Conservation (phyloP, 2,888 invertebrate species). For the Eremobia ochroleuca region DNA sequence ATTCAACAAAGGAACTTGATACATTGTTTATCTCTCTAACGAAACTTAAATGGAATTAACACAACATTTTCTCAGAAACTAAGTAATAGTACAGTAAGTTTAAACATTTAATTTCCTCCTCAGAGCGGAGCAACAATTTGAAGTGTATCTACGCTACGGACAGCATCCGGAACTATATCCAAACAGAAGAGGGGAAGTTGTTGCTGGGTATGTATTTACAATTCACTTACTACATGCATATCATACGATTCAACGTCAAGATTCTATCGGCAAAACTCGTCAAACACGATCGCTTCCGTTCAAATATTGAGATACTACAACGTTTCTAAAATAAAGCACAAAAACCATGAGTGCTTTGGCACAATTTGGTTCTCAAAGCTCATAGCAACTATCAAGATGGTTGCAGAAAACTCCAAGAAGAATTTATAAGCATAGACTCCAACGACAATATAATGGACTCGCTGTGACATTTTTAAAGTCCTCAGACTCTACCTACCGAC, state of each 20-base stretch:
- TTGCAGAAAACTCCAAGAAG: background rate
- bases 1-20: background rate
- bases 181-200: conserved; percentile 96
- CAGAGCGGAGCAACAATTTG: conserved; percentile 97
- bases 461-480: background rate
- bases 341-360: background rate
- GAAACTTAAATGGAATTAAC: background rate
- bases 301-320: background rate
- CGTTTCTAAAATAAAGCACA: background rate
- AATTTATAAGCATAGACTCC: background rate
- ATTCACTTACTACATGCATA: background rate
- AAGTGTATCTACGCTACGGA: conserved; percentile 97
- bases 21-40: background rate
- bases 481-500: background rate
- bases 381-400: background rate
- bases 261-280: background rate
- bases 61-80: background rate
- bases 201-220: conserved; percentile 93
- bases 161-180: conserved; percentile 98
- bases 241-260: background rate
- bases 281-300: background rate
- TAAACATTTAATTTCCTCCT: conserved; percentile 53
- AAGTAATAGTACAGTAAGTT: conserved; percentile 2
- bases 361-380: no score
- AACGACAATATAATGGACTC: background rate